Percentiles rank a stretch among this genome's conserved stretches.
Conservation (phyloP, 2,797 vertebrate genomes). For the Chromis chromis region DNA sequence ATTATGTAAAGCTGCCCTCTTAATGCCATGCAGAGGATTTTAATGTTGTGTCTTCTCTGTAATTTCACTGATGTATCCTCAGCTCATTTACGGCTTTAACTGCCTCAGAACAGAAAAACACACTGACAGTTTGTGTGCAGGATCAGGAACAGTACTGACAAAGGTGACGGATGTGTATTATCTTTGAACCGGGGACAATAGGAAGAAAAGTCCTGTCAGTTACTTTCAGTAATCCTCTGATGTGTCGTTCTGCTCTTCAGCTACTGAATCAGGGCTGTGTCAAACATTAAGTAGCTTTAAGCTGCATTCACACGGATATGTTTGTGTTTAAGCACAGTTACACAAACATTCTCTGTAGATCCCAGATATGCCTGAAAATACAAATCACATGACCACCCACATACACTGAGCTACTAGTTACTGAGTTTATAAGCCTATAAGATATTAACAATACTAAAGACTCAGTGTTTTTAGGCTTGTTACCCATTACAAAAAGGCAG, state of each 20-base stretch:
- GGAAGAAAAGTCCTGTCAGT: constrained; percentile 23
- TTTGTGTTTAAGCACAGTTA: too few species aligned
- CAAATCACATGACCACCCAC: too few species aligned
- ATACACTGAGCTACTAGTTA: too few species aligned
- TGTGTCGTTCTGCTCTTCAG: constrained; percentile 5
- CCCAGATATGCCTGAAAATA: too few species aligned
- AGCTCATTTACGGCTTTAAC: constrained; percentile 70
- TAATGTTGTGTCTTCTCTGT: constrained; percentile 57
- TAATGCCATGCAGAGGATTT: constrained; percentile 73
- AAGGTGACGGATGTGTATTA: neutral
- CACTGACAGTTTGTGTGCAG: constrained; percentile 42
- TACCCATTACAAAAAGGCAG: too few species aligned
- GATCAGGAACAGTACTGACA: neutral
- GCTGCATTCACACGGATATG: too few species aligned
- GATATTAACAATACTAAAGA: too few species aligned
- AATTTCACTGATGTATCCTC: constrained; percentile 75
- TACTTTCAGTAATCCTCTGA: constrained; percentile 24
- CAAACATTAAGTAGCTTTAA: too few species aligned
- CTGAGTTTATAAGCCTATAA: too few species aligned
- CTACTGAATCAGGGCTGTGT: too few species aligned
- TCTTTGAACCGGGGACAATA: neutral
- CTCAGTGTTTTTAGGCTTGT: too few species aligned
- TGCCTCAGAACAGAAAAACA: constrained; percentile 22
- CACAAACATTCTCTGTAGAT: too few species aligned
- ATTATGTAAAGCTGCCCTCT: constrained; percentile 71